Conservation (phyloP, 2,113 vertebrate genomes). For the Eulemur rufifrons region DNA sequence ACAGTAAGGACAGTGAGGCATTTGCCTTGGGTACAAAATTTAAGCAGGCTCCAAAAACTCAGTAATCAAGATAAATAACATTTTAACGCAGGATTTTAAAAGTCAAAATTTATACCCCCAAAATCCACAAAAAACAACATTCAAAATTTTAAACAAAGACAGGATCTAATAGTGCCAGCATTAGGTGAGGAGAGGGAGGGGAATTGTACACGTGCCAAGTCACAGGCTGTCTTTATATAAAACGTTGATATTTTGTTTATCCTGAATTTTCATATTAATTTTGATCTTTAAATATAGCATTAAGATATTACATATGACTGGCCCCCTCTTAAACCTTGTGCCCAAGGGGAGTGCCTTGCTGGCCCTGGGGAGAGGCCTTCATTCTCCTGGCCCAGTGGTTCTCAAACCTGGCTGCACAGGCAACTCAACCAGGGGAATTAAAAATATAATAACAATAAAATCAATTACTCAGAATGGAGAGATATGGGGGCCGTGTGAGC, state of each 20-base stretch:
- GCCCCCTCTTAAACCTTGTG: background rate
- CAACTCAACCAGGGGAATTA: background rate
- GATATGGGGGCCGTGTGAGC: background rate
- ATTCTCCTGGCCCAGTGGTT: background rate
- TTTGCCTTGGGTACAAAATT: background rate
- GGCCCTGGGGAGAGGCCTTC: background rate
- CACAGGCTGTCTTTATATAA: background rate
- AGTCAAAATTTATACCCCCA: background rate
- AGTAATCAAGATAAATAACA: background rate
- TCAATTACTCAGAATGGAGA: background rate
- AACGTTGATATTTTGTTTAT: background rate
- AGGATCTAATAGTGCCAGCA: background rate
- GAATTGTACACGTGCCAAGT: background rate
- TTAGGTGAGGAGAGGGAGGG: background rate
- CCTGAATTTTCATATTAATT: background rate
- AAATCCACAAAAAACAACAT: background rate
- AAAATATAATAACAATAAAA: background rate
- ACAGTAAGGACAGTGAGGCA: background rate
- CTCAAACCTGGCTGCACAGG: background rate
- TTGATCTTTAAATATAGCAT: background rate
- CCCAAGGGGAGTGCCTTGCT: accelerated
- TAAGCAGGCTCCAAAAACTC: background rate
- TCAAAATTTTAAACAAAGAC: background rate
- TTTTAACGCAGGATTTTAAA: background rate
- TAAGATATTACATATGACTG: background rate